Evolutionary conservation across 2,797 vertebrate genomes (phyloP).

Genomic region (Enteromius anoplus): DNA sequence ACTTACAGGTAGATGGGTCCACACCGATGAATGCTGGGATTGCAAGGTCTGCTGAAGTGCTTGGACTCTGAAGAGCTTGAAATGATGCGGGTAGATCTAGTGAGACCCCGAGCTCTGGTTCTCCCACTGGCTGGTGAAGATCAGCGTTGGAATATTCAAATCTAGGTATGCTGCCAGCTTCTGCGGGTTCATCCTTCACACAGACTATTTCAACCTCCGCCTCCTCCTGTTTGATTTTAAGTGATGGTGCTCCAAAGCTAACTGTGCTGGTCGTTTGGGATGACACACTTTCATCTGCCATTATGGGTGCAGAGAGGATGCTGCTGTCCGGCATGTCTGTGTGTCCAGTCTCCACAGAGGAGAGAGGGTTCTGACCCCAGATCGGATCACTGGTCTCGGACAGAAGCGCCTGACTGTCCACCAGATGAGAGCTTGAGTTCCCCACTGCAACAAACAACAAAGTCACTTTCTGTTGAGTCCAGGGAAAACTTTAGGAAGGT

Average conservation of each 20-base stretch:
- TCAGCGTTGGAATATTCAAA: constrained; percentile 64
- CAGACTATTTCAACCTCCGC: constrained; percentile 72
- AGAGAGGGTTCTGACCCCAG: constrained; percentile 46
- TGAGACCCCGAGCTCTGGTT: constrained; percentile 48
- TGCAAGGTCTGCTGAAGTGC: constrained; percentile 39
- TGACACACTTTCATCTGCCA: constrained; percentile 62
- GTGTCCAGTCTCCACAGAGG: constrained; percentile 40
- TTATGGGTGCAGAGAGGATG: constrained; percentile 27
- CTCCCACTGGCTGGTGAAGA: constrained; percentile 48
- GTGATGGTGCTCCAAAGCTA: constrained; percentile 7
- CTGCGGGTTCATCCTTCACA: constrained; percentile 76
- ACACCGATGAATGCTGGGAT: constrained; percentile 46
- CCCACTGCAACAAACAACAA: constrained; percentile 35
- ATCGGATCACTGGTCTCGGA: constrained; percentile 48
- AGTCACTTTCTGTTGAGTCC: background rate
- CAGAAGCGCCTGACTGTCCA: constrained; percentile 43
- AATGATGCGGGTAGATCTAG: constrained; percentile 48
- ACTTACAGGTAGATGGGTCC: constrained; percentile 55
- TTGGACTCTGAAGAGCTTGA: constrained; percentile 43
- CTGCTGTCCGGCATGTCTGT: constrained; percentile 34
- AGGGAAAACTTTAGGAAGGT: background rate
- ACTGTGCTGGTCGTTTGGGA: constrained; percentile 4
- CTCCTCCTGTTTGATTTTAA: constrained; percentile 62
- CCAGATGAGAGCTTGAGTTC: constrained; percentile 13
- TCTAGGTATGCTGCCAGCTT: constrained; percentile 56